These are phyloP conservation scores for Hemibagrus guttatus DNA, from an alignment of 2,797 vertebrate species.

Conservation along the genomic window DNA sequence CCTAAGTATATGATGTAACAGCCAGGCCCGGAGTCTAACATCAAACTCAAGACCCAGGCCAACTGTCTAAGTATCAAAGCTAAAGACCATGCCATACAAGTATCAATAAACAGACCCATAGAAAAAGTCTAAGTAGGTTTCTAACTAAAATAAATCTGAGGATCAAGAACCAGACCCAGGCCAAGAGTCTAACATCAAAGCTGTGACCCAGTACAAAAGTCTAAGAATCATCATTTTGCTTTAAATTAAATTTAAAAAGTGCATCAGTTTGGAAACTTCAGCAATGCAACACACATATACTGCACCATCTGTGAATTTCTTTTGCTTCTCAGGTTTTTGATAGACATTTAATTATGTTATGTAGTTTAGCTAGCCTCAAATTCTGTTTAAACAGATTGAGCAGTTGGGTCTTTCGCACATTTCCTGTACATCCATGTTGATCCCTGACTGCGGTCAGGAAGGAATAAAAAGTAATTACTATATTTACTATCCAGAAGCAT, in stretches of 20 bases:
- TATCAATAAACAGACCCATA: background rate
- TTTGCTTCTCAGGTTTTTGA: background rate
- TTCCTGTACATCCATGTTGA: background rate
- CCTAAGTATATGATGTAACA: background rate
- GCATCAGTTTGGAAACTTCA: background rate
- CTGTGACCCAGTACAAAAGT: background rate
- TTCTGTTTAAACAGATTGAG: background rate
- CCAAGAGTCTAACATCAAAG: background rate
- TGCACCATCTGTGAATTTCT: background rate
- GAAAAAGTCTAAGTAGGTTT: background rate
- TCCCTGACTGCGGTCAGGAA: background rate
- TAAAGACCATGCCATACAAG: too few species aligned
- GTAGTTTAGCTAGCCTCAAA: background rate
- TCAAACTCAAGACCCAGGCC: too few species aligned
- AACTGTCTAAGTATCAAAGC: too few species aligned
- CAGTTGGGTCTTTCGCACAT: background rate
- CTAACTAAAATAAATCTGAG: background rate
- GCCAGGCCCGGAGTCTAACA: too few species aligned
- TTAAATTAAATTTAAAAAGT: background rate
- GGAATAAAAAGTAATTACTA: background rate
- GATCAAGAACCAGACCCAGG: background rate
- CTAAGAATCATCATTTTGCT: background rate
- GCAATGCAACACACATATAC: background rate
- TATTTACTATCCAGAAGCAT: background rate
- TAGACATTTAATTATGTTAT: background rate